Evolutionary conservation across 2,113 vertebrate genomes (phyloP).

Genomic region (Montifringilla adamsi): DNA sequence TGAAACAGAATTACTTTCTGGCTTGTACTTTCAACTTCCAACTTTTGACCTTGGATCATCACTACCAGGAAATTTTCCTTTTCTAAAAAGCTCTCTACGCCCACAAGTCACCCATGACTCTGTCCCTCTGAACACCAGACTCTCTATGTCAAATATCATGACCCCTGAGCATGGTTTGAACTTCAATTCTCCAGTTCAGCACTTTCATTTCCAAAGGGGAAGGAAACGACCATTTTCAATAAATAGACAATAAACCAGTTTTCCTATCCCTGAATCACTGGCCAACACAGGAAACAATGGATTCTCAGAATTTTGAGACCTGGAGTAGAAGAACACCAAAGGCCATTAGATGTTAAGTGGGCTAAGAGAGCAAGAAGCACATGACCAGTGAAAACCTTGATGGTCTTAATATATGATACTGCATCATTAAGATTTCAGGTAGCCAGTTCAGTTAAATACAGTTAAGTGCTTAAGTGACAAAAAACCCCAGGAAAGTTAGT

Average conservation of each 20-base stretch:
- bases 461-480: constrained; percentile 29
- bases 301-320: background rate
- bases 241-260: background rate
- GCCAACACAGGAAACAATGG: background rate
- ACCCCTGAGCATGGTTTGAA: background rate
- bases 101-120: background rate
- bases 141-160: background rate
- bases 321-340: background rate
- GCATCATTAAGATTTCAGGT: constrained; percentile 1
- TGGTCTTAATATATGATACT: background rate
- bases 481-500: constrained; percentile 3
- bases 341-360: background rate
- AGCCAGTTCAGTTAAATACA: background rate
- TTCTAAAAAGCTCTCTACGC: background rate
- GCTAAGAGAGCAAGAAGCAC: background rate
- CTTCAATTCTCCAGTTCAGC: background rate
- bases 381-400: background rate
- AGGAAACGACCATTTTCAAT: background rate
- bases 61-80: background rate
- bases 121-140: background rate
- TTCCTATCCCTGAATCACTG: background rate
- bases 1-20: background rate
- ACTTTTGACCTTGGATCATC: background rate
- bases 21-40: background rate
- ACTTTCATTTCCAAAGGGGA: background rate